Evolutionary conservation across 2,113 vertebrate genomes (phyloP).

Genomic region (Dipodomys stephensi): DNA sequence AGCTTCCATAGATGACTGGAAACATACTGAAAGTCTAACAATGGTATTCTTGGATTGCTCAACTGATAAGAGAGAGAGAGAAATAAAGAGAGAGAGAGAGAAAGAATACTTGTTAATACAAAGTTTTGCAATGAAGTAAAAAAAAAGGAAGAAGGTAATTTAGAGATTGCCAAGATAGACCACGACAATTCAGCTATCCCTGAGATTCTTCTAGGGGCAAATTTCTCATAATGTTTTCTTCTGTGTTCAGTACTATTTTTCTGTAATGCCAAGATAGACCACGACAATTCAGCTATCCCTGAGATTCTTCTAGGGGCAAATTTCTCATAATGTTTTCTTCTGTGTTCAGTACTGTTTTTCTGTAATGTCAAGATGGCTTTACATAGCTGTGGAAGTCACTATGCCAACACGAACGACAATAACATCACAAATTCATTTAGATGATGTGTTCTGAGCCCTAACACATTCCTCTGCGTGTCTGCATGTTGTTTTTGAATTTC

Average conservation of each 20-base stretch:
- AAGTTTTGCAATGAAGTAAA: constrained; percentile 13
- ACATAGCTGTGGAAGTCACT: constrained; percentile 41
- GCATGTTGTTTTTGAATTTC: constrained; percentile 38
- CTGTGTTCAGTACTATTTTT: too few species aligned
- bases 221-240: too few species aligned
- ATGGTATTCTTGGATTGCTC: constrained; percentile 20
- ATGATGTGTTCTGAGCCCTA: constrained; percentile 36
- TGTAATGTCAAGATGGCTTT: constrained; percentile 58
- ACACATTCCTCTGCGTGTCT: constrained; percentile 31
- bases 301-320: background rate
- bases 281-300: too few species aligned
- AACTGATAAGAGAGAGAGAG: constrained; percentile 1
- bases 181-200: background rate
- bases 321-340: constrained; percentile 50
- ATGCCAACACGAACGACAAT: constrained; percentile 37
- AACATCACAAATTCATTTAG: constrained; percentile 52
- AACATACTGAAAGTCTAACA: constrained; percentile 49
- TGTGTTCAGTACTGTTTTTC: constrained; percentile 55
- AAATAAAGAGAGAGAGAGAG: background rate
- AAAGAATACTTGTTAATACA: constrained; percentile 4
- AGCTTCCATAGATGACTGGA: constrained; percentile 33
- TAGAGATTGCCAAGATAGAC: constrained; percentile 75
- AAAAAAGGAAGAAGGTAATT: constrained; percentile 59
- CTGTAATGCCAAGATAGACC: constrained; percentile 62
- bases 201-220: background rate